Percentiles rank a stretch among this genome's conserved stretches.
phyloP scores from a whole-genome alignment of 2,888 invertebrate genomes.

The Polyommatus iphigenia region DNA sequence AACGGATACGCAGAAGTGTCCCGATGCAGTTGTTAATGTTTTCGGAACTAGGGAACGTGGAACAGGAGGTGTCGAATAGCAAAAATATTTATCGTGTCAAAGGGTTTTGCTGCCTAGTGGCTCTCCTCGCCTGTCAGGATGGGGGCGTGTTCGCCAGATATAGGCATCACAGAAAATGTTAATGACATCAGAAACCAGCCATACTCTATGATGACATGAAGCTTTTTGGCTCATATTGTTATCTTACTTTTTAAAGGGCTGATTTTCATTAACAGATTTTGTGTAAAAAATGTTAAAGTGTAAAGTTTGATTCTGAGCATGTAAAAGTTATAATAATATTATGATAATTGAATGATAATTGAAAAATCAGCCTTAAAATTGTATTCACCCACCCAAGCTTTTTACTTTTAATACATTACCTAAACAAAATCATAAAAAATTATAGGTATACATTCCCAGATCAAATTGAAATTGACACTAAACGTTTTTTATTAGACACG shows the following conservation, averaged over 20 bases:
- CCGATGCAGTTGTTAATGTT: slow-evolving; percentile 44
- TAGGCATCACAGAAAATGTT: slow-evolving; percentile 31
- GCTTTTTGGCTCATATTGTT: neutral
- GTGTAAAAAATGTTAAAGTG: too few species aligned
- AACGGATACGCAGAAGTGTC: slow-evolving; percentile 54
- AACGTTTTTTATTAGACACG: neutral
- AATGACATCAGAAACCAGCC: too few species aligned
- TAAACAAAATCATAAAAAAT: neutral
- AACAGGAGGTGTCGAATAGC: slow-evolving; percentile 62
- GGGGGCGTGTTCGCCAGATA: slow-evolving; percentile 41
- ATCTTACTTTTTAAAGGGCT: too few species aligned
- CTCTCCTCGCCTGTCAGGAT: slow-evolving; percentile 50
- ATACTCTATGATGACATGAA: slow-evolving; percentile 28
- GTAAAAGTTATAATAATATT: too few species aligned
- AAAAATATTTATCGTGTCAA: slow-evolving; percentile 69
- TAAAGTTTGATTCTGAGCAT: too few species aligned
- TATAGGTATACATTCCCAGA: neutral
- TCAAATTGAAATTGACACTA: neutral
- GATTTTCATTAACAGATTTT: too few species aligned
- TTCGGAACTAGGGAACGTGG: slow-evolving; percentile 41
- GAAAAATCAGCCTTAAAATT: too few species aligned
- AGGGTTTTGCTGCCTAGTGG: slow-evolving; percentile 54
- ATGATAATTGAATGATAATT: too few species aligned
- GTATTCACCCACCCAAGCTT: too few species aligned
- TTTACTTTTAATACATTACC: neutral